Evolutionary conservation across 2,888 invertebrate genomes (phyloP), one percentile per base, ranked within the genome.

Genomic region (Dyspetes luteomarginatus): DNA sequence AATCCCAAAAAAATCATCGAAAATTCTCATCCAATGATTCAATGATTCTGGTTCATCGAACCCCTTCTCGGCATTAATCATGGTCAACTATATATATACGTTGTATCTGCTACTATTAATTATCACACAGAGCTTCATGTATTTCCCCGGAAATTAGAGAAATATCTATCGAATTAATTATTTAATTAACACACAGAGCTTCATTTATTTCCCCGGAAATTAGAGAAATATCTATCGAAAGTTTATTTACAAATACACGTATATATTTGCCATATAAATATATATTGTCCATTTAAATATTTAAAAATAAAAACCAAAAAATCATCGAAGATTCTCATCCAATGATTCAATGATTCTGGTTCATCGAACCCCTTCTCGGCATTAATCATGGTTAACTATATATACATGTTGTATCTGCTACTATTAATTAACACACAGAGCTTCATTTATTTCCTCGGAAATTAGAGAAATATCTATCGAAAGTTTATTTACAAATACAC

Each of bases 11-110:
- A n/a, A n/a, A n/a, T n/a, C n/a, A n/a, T n/a, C n/a, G n/a, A n/a
- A n/a, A n/a, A n/a, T n/a, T n/a, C n/a, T n/a, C n/a, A n/a, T n/a
- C n/a, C n/a, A n/a, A n/a, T n/a, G n/a, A n/a, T n/a, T n/a, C n/a
- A n/a, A n/a, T n/a, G n/a, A n/a, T n/a, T n/a, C 60, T 52, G 75
- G 75, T 76, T 76, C 68, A 60, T 68, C 68, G 75, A 76, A 76
- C 75, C 30, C 28, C 43, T 68, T 43, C 48, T 22, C 26, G 36
- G 50, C 30, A 52, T 76, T 60, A 68, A 68, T 68, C 60, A 50
- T 43, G 50, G 58, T 50, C 58, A 48, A 50, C 3, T 15, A 15
- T 56, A 30, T 17, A 2, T 15, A 30, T 17, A 26, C n/a, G n/a
- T n/a, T n/a, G 22, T 12, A 4, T 26, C n/a, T 43, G 26, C 19